Evolutionary conservation across 2,113 vertebrate genomes (phyloP).

Genomic region (Asarcornis scutulata): DNA sequence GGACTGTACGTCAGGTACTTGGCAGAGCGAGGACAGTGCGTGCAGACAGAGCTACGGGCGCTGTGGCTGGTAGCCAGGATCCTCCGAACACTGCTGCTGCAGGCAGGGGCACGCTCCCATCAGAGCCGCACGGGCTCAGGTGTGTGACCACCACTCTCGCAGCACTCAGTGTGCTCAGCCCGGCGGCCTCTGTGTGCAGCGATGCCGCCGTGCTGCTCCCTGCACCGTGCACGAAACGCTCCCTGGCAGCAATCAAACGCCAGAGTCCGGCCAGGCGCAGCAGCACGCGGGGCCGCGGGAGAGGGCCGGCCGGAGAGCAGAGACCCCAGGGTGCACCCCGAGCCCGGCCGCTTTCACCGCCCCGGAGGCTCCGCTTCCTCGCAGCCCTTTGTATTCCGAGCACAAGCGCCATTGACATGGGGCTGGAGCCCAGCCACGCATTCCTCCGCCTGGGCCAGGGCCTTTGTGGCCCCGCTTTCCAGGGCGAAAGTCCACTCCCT

Average conservation of each 20-base stretch:
- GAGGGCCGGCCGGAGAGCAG: neutral
- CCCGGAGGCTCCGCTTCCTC: constrained; percentile 62
- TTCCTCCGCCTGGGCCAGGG: constrained; percentile 69
- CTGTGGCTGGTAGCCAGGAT: constrained; percentile 9
- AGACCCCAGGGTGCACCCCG: neutral
- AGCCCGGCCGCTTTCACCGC: constrained; percentile 60
- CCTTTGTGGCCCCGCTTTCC: constrained; percentile 73
- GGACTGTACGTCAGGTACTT: constrained; percentile 59
- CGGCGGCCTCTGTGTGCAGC: neutral
- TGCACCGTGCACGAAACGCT: neutral
- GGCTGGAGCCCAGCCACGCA: constrained; percentile 63
- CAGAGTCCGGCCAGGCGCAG: neutral
- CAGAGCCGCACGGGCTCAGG: neutral
- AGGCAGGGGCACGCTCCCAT: neutral
- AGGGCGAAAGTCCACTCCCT: constrained; percentile 69
- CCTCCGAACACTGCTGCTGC: neutral
- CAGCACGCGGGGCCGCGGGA: neutral
- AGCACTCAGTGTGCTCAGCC: neutral
- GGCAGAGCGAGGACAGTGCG: neutral
- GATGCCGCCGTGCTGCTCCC: neutral
- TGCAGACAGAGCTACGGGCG: constrained; percentile 35
- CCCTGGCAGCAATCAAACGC: fast-evolving
- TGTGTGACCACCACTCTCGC: neutral
- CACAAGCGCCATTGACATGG: constrained; percentile 73
- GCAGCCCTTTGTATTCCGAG: constrained; percentile 76